Evolutionary conservation across 2,113 vertebrate genomes (phyloP), one percentile per base, ranked within the genome.

Genomic region (Ailuropoda melanoleuca): DNA sequence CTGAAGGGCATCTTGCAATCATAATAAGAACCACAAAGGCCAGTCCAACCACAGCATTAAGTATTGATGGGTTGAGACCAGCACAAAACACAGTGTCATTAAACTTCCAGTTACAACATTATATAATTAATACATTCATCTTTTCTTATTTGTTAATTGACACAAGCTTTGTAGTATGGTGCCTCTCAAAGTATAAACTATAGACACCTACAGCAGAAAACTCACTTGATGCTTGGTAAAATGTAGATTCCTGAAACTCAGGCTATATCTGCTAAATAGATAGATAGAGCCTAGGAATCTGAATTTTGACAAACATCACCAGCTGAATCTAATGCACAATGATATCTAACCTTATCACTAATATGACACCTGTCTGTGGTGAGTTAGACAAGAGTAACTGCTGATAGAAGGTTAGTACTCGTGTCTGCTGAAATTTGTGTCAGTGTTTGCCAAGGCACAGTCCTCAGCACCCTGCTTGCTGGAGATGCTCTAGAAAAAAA

Each of bases 401-500:
- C 19, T 95, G 29, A 60, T 4, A 23, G 70, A 95, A 85, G 1
- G 75, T 84, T 85, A 89, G 53, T 19, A 23, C 60, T 83, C 46
- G 17, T 53, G 19, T 60, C n/a, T 87, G 48, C 13, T 90, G 29
- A 86, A 82, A 10, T 6, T 5, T 26, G 9, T 89, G 55, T 64
- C 21, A 66, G 31, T 78, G 18, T 94, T 90, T 90, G 24, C 24
- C 55, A 72, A 94, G 17, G 15, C 39, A 72, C 81, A 92, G 70
- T 96, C 14, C 18, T 87, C 17, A 88, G 26, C 55, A 17, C 18
- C 21, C 50, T 87, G 31, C n/a, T 29, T 10, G 4, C 74, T 96
- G 37, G 56, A 39, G 34, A 92, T 68, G 74, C 34, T 94, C 24
- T 92, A 89, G 34, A 56, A 81, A 84, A 97, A 93, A 84, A 97